Base-by-base conservation (phyloP, 2,113 vertebrate species). In the Scopus umbretta region DNA sequence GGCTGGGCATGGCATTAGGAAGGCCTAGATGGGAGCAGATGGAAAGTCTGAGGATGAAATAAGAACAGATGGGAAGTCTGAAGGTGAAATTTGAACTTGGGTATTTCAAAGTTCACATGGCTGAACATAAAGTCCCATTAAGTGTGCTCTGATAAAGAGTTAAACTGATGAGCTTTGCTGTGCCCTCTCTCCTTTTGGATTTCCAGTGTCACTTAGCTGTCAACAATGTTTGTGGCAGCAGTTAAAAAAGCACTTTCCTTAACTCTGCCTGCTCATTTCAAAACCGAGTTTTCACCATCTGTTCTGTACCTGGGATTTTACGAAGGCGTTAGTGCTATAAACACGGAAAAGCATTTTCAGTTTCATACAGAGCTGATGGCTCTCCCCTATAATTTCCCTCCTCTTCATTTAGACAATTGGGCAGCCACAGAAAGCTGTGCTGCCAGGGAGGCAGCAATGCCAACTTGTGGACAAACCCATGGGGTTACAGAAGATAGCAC, bases 31-130 rank as follows among this genome's bases (percentile, higher is more conserved):
- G 92, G 90, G 92, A 97, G 94, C 97, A 98, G 97, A 97, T 97
- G 97, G 97, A 97, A 97, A 97, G 91, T 97, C 89, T 98, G 92
- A 98, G 94, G 92, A 91, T 53, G 93, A 95, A 98, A 91, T 89
- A 92, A 95, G 97, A 97, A 95, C 98, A 98, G 97, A 97, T 97
- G 97, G 95, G 94, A 86, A 81, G 79, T 96, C 92, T 97, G 96
- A 94, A 97, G 96, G 95, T 95, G 88, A 97, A 97, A 97, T 96
- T 95, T 96, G 96, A 97, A 97, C 96, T 96, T 95, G 84, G 97
- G 78, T 92, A 95, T 96, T 97, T 97, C 93, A 40, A 95, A 95
- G 97, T 97, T 97, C 96, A 95, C 42, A 16, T 68, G 66, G 86
- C 91, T 86, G 92, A 91, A 86, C 79, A 82, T 82, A 83, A 95